phyloP scores from a whole-genome alignment of 2,113 vertebrate species.

The Grantiella picta region DNA sequence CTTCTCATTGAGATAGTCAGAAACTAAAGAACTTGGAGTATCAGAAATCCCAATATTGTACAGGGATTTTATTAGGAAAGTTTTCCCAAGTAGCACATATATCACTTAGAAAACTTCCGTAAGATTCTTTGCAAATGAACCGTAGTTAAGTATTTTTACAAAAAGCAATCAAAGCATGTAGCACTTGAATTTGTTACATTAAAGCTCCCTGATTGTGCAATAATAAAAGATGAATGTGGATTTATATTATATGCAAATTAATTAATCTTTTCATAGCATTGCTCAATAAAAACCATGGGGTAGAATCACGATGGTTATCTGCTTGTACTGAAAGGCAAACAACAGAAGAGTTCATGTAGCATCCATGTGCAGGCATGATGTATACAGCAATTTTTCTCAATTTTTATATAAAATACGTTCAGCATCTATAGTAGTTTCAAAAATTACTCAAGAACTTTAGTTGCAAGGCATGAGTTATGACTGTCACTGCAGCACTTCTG shows the following conservation, averaged over 20 bases:
- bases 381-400: background rate
- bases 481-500: background rate
- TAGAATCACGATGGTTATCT: background rate
- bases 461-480: background rate
- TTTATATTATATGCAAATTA: constrained; percentile 57
- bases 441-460: background rate
- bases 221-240: constrained; percentile 46
- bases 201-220: constrained; percentile 46
- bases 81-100: background rate
- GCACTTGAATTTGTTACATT: constrained; percentile 48
- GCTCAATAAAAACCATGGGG: background rate
- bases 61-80: background rate
- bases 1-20: background rate
- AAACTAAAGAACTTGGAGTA: background rate
- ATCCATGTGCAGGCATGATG: background rate
- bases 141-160: constrained; percentile 43
- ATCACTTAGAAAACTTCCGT: background rate
- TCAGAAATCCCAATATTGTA: background rate
- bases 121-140: background rate
- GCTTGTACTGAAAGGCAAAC: background rate
- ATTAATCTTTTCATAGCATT: constrained; percentile 27
- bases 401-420: background rate
- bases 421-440: background rate
- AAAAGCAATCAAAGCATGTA: constrained; percentile 39
- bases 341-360: background rate